phyloP scores from a whole-genome alignment of 2,888 invertebrate species.

The Hipparchia sbordonii region DNA sequence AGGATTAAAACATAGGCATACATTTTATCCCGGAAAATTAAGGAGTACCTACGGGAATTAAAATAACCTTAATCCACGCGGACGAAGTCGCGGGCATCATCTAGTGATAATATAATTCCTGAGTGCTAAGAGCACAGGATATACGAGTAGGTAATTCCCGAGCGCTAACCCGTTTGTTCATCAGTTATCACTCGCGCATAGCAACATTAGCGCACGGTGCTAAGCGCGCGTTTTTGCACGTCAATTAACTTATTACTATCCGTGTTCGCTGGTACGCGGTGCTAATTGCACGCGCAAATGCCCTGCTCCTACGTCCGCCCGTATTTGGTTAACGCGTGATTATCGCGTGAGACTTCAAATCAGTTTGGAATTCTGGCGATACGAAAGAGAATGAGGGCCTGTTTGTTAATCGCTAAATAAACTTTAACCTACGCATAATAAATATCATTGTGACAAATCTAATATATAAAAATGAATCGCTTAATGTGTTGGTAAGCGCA shows the following conservation, averaged over 20 bases:
- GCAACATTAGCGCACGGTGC: conserved; percentile 57
- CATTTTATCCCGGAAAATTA: too few species aligned
- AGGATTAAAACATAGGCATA: too few species aligned
- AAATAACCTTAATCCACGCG: too few species aligned
- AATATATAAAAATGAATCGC: too few species aligned
- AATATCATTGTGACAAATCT: too few species aligned
- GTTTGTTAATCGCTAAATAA: too few species aligned
- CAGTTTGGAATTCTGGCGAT: conserved; percentile 12
- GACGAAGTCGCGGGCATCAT: too few species aligned
- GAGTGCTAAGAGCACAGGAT: conserved; percentile 18
- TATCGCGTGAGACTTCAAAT: conserved; percentile 28
- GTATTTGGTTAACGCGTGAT: conserved; percentile 35
- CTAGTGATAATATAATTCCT: too few species aligned
- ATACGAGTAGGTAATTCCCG: conserved; percentile 9
- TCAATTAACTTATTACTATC: conserved; percentile 78
- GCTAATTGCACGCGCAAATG: conserved; percentile 34
- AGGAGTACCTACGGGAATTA: too few species aligned
- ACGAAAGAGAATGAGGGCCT: not conserved
- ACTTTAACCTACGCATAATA: too few species aligned
- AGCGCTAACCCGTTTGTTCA: conserved; percentile 39
- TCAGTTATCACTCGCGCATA: conserved; percentile 49
- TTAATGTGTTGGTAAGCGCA: too few species aligned
- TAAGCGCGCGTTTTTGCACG: conserved; percentile 74
- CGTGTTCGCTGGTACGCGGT: conserved; percentile 42
- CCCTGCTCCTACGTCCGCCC: conserved; percentile 34